These are phyloP conservation scores for Drosophila anomalipes DNA, from an alignment of 2,888 invertebrate species.

Conservation along the genomic window DNA sequence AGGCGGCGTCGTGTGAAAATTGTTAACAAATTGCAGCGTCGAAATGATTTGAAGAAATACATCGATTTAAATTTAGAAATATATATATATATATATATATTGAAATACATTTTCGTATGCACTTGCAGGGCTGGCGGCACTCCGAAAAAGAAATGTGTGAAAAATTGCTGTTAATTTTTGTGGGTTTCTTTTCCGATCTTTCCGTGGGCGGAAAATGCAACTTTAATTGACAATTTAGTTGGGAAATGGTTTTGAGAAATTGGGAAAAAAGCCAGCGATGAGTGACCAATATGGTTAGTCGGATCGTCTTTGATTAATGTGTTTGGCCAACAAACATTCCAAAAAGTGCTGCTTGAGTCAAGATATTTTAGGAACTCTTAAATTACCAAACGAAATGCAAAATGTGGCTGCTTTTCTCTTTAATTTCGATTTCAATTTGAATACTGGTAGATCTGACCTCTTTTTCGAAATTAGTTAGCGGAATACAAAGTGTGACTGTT, in stretches of 20 bases:
- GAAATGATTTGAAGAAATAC: constrained; percentile 65
- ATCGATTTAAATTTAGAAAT: constrained; percentile 64
- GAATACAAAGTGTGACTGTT: neutral
- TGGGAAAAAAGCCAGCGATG: constrained; percentile 8
- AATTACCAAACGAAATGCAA: neutral
- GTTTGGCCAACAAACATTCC: neutral
- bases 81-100: constrained; percentile 23
- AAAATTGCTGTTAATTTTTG: constrained; percentile 56
- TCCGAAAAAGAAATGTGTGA: constrained; percentile 71
- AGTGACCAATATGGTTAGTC: constrained; percentile 24
- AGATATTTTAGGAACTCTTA: constrained; percentile 2
- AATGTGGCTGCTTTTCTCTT: neutral
- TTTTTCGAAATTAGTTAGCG: neutral
- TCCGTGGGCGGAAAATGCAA: constrained; percentile 61
- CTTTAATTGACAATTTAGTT: constrained; percentile 71
- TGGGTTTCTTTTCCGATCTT: constrained; percentile 6
- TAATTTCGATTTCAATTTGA: neutral
- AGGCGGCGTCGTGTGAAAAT: constrained; percentile 73
- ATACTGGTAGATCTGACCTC: neutral
- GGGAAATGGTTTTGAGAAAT: constrained; percentile 33
- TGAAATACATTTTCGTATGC: constrained; percentile 51
- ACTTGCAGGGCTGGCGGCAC: constrained; percentile 45
- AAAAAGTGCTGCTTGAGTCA: neutral
- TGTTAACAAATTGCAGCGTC: constrained; percentile 78
- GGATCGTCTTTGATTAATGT: constrained; percentile 16